Conservation (phyloP, 2,113 vertebrate genomes). For the Lipophrys pholis region DNA sequence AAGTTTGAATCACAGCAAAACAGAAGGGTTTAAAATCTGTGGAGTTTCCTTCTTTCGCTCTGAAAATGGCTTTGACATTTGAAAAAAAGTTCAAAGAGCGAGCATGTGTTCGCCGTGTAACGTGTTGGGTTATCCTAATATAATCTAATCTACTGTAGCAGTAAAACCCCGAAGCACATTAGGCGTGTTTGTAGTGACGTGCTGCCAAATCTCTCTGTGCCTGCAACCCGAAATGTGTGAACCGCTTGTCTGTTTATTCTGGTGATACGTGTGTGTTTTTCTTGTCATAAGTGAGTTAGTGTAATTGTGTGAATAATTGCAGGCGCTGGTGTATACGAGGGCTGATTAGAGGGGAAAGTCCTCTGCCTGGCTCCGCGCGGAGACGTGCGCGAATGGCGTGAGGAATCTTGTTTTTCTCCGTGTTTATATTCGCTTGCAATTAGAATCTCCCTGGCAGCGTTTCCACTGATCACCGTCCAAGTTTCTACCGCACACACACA, state of each 20-base stretch:
- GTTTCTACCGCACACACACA: constrained; percentile 63
- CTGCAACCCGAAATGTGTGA: constrained; percentile 63
- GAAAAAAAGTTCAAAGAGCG: neutral
- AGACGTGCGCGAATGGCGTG: constrained; percentile 68
- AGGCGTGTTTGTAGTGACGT: constrained; percentile 68
- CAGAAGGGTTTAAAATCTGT: neutral
- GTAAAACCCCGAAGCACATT: constrained; percentile 57
- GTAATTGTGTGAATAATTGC: constrained; percentile 83
- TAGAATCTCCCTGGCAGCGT: constrained; percentile 73
- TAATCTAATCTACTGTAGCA: constrained; percentile 66
- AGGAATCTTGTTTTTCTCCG: constrained; percentile 68
- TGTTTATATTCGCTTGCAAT: constrained; percentile 79
- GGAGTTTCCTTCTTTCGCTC: constrained; percentile 9
- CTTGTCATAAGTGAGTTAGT: constrained; percentile 80
- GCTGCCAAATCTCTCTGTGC: constrained; percentile 65
- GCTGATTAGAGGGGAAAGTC: constrained; percentile 78
- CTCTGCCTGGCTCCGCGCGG: constrained; percentile 48
- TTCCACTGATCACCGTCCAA: constrained; percentile 60
- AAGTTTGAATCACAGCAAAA: constrained; percentile 3
- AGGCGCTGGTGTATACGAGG: constrained; percentile 63
- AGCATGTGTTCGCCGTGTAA: constrained; percentile 39
- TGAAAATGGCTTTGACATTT: constrained; percentile 31
- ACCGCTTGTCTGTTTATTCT: constrained; percentile 67
- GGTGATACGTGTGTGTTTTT: constrained; percentile 78
- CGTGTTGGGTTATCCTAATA: constrained; percentile 41